Percentiles rank a stretch among this genome's conserved stretches.
Conservation (phyloP, 2,888 invertebrate species). For the Beris chalybata region DNA sequence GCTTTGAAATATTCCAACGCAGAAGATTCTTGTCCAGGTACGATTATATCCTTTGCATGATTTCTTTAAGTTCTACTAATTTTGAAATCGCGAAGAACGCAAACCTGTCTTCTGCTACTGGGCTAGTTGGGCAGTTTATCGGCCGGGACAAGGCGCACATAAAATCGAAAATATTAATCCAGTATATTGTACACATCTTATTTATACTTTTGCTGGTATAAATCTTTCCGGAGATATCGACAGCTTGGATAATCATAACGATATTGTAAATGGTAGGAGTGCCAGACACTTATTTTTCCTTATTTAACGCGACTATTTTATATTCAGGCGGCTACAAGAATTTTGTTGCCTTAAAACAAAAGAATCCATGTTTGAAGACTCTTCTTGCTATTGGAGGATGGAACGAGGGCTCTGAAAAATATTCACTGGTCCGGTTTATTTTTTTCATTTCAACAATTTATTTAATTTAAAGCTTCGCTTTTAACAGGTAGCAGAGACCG, state of each 20-base stretch:
- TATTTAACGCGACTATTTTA: not conserved
- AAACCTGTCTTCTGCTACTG: constrained; percentile 57
- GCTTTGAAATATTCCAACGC: too few species aligned
- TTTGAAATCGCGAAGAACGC: not conserved
- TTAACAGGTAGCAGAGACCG: constrained; percentile 54
- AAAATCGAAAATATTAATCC: constrained; percentile 57
- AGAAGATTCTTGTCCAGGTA: too few species aligned
- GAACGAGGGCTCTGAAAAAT: constrained; percentile 58
- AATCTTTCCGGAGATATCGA: constrained; percentile 53
- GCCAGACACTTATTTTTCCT: not conserved
- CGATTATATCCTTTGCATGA: too few species aligned
- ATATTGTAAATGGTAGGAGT: constrained; percentile 49
- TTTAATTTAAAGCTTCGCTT: constrained; percentile 41
- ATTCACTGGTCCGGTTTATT: constrained; percentile 50
- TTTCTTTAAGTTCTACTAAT: too few species aligned
- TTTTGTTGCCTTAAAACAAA: constrained; percentile 54
- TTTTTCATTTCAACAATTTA: not conserved
- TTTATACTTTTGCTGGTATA: constrained; percentile 61
- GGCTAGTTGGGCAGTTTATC: constrained; percentile 58
- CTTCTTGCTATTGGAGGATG: constrained; percentile 59
- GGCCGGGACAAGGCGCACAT: constrained; percentile 54
- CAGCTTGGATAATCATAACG: constrained; percentile 54
- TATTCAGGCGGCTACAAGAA: constrained; percentile 48
- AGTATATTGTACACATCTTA: constrained; percentile 58
- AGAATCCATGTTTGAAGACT: constrained; percentile 55